Base-by-base conservation (phyloP, 2,888 invertebrate species). In the Ectobius pallidus region DNA sequence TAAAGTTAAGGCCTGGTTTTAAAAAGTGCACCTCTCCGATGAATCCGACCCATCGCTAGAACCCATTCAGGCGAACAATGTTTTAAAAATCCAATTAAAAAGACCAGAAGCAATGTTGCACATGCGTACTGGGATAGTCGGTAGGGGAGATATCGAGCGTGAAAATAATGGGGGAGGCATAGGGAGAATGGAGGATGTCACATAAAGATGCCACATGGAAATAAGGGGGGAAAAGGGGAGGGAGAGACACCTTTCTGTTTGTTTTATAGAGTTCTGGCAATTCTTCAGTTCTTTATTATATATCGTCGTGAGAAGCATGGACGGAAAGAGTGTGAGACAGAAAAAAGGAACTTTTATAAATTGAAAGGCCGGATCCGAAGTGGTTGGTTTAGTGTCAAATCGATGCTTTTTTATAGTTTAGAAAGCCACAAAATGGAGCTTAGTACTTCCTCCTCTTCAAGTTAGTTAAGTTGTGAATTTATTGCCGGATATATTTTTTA, bases 41-140 rank as follows among this genome's bases (percentile, higher is more conserved):
- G n/a, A n/a, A n/a, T 71, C 71, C 65, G 52, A 71, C 49, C 52
- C 67, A 71, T 42, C 52, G 65, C 68, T 63, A 20, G n/a, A 63
- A 71, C 62, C 65, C 71, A 63, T 71, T 71, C 49, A 55, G 42
- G 55, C 71, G 52, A 39, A 25, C 52, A 71, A 65, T 71, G 71
- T 71, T 71, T 71, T 71, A 71, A 71, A 71, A 71, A 71, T 71
- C 71, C 65, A 71, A 71, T 67, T 71, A 71, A 71, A 71, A 70
- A 71, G 25, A 52, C 46, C 55, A 49, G 65, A 42, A 55, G 65
- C 55, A 70, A 39, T 49, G 55, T 25, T 32, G 39, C 70, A 42
- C 70, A 70, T 70, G 52, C 52, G 52, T 25, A 25, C 14, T 52
- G 25, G 25, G 14, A 7, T 9, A 22, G 52, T 22, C 52, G 11